Conservation (phyloP, 2,888 invertebrate species). For the Campoletis raptor region DNA sequence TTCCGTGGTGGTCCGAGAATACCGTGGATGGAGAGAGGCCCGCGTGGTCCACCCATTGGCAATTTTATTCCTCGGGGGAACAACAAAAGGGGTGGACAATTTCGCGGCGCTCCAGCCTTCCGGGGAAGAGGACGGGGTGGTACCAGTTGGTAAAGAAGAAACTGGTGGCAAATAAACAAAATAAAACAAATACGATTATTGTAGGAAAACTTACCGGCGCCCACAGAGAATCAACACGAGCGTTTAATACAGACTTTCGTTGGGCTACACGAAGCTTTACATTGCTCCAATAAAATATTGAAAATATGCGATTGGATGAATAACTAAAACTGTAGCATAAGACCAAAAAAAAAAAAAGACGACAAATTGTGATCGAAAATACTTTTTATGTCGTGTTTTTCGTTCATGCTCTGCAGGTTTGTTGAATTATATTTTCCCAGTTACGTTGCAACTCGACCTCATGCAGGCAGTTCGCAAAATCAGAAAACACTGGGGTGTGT, state of each 20-base stretch:
- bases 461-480: neutral
- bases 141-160: conserved; percentile 77
- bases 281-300: neutral
- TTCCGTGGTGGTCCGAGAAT: conserved; percentile 83
- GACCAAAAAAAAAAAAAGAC: conserved; percentile 13
- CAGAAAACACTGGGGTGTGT: neutral
- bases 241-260: conserved; percentile 25
- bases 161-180: conserved; percentile 84
- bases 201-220: neutral
- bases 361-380: conserved; percentile 5
- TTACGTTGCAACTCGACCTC: neutral
- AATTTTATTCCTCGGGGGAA: conserved; percentile 79
- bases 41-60: conserved; percentile 77
- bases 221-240: neutral
- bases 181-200: conserved; percentile 84
- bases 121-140: conserved; percentile 80
- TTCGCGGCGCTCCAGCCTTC: conserved; percentile 80
- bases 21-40: conserved; percentile 85
- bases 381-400: conserved; percentile 11
- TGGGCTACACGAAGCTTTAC: conserved; percentile 1
- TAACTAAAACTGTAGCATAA: conserved; percentile 12
- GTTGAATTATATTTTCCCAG: neutral
- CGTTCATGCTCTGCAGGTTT: neutral
- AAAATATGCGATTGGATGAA: conserved; percentile 27
- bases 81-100: conserved; percentile 80